phyloP scores from a whole-genome alignment of 2,888 invertebrate species.

The Ceratothoa steindachneri region DNA sequence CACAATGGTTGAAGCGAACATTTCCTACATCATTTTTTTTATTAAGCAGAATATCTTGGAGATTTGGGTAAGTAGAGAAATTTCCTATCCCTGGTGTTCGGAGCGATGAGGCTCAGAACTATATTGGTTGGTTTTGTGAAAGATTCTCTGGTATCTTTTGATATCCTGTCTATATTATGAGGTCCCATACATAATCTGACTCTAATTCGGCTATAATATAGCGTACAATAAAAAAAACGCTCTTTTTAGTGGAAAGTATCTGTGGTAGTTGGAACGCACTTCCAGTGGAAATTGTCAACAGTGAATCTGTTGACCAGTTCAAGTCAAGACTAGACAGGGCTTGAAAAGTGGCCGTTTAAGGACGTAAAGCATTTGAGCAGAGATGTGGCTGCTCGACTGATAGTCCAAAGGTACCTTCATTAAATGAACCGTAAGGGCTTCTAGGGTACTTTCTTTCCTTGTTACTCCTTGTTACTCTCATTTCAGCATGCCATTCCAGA shows the following conservation, averaged over 20 bases:
- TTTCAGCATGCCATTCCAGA: slow-evolving; percentile 22
- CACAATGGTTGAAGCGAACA: neutral
- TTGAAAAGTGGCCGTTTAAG: too few relatives aligned
- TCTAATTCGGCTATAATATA: slow-evolving; percentile 19
- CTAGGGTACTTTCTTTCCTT: too few relatives aligned
- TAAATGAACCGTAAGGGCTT: too few relatives aligned
- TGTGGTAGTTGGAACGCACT: too few relatives aligned
- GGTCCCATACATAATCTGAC: neutral
- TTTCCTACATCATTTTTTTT: neutral
- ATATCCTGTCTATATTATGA: neutral
- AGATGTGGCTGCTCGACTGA: too few relatives aligned
- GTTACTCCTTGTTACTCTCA: too few relatives aligned
- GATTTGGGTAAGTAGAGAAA: neutral
- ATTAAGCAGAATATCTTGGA: neutral
- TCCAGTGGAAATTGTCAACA: too few relatives aligned
- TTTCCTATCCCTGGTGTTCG: neutral
- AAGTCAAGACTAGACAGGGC: too few relatives aligned
- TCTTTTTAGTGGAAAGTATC: slow-evolving; percentile 22
- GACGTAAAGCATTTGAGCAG: too few relatives aligned
- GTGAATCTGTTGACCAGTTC: too few relatives aligned
- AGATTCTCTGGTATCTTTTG: neutral
- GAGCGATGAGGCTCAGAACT: neutral
- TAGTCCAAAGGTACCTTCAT: too few relatives aligned
- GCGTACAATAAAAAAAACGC: slow-evolving; percentile 17
- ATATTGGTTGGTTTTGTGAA: slow-evolving; percentile 9